Evolutionary conservation across 2,888 invertebrate species (phyloP).

Genomic region (Himalopsyche anomala): DNA sequence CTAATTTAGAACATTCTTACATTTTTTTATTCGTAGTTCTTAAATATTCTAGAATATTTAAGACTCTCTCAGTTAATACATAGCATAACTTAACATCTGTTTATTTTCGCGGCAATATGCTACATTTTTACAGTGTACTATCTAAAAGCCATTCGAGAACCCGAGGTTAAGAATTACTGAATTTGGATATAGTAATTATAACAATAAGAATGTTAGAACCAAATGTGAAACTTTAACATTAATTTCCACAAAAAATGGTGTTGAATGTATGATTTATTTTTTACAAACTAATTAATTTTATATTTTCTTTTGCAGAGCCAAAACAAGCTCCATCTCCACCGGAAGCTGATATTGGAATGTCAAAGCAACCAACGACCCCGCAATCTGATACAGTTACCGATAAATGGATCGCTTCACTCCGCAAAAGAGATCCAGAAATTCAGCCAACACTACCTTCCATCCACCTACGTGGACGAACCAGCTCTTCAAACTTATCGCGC

Average conservation of each 20-base stretch:
- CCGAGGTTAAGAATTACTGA: neutral
- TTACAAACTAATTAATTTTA: neutral
- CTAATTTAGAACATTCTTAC: no score
- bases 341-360: slow-evolving; percentile 51
- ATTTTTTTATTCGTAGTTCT: no score
- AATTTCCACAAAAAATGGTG: no score
- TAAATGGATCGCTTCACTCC: slow-evolving; percentile 83
- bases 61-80: no score
- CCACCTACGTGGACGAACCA: slow-evolving; percentile 70
- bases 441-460: slow-evolving; percentile 82
- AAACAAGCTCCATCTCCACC: slow-evolving; percentile 70
- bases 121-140: no score
- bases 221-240: no score
- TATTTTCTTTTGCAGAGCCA: slow-evolving; percentile 69
- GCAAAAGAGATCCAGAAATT: slow-evolving; percentile 81
- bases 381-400: slow-evolving; percentile 76
- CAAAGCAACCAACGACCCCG: slow-evolving; percentile 54
- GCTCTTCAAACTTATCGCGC: slow-evolving; percentile 71
- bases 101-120: no score
- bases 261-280: no score
- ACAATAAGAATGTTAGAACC: neutral
- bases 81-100: no score
- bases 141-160: no score
- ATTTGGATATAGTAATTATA: neutral
- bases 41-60: no score